phyloP scores from a whole-genome alignment of 2,113 vertebrate species.

The Pollachius pollachius region DNA sequence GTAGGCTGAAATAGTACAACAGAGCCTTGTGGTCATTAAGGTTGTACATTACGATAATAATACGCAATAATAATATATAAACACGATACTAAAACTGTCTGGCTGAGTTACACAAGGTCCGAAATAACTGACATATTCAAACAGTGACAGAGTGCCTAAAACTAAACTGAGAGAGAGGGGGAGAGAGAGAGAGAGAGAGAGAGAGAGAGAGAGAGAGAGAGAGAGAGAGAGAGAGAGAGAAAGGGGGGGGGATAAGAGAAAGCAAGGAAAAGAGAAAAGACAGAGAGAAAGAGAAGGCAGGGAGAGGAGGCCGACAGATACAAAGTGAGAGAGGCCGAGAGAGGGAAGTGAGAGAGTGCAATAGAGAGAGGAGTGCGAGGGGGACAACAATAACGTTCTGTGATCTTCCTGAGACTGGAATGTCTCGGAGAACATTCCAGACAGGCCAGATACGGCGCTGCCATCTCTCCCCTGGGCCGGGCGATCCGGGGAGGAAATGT shows the following conservation, averaged over 20 bases:
- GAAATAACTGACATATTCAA: too few relatives aligned
- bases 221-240: too few relatives aligned
- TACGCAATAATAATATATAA: background rate
- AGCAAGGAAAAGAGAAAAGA: background rate
- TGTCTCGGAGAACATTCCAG: slow-evolving; percentile 35
- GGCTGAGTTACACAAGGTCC: too few relatives aligned
- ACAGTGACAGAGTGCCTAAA: too few relatives aligned
- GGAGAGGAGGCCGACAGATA: background rate
- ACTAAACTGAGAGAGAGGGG: slow-evolving; percentile 2
- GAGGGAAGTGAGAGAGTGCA: too few relatives aligned
- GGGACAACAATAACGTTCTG: slow-evolving; percentile 9
- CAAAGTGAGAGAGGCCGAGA: too few relatives aligned
- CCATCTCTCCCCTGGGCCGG: slow-evolving; percentile 41
- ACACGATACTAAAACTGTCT: too few relatives aligned
- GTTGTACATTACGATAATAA: background rate
- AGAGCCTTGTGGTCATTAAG: too few relatives aligned
- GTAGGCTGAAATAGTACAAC: too few relatives aligned
- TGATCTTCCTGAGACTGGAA: slow-evolving; percentile 27
- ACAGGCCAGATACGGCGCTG: slow-evolving; percentile 27
- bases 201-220: too few relatives aligned
- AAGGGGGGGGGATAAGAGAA: too few relatives aligned
- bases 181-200: too few relatives aligned
- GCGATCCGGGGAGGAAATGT: slow-evolving; percentile 18
- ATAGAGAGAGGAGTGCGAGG: background rate
- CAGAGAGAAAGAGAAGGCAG: slow-evolving; percentile 8